phyloP scores from a whole-genome alignment of 2,888 invertebrate species.

The Gibbula magus region DNA sequence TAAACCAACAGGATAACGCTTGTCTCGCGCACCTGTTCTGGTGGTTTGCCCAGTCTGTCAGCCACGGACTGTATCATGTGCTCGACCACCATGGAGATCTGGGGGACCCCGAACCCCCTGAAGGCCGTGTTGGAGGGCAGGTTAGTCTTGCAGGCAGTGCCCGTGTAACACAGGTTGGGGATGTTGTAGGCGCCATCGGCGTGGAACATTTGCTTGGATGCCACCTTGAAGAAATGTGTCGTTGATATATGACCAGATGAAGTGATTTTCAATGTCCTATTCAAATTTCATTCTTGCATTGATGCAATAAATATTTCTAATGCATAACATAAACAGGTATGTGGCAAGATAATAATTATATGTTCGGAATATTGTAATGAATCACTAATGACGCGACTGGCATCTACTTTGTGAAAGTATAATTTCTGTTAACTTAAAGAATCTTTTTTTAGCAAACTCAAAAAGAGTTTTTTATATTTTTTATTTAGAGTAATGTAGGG shows the following conservation, averaged over 20 bases:
- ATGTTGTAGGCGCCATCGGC: conserved; percentile 81
- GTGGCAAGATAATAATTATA: too few species aligned
- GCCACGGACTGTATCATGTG: conserved; percentile 76
- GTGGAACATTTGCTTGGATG: conserved; percentile 84
- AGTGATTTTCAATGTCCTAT: background rate
- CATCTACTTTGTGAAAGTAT: too few species aligned
- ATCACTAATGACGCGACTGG: too few species aligned
- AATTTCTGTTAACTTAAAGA: too few species aligned
- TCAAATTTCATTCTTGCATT: background rate
- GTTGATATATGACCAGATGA: background rate
- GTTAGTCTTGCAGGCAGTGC: conserved; percentile 86
- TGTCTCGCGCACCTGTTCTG: conserved; percentile 56
- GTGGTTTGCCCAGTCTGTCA: conserved; percentile 81
- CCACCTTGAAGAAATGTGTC: conserved; percentile 78
- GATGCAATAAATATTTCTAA: background rate
- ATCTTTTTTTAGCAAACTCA: too few species aligned
- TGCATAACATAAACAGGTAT: too few species aligned
- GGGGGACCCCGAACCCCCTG: conserved; percentile 76
- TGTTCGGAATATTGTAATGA: too few species aligned
- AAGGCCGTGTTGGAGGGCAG: conserved; percentile 94
- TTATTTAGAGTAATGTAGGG: too few species aligned
- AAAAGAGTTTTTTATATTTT: too few species aligned
- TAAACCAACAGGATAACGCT: background rate
- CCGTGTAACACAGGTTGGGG: conserved; percentile 83
- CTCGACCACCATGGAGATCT: conserved; percentile 54